Base-by-base conservation (phyloP, 2,888 invertebrate species). In the Melanchra persicariae region DNA sequence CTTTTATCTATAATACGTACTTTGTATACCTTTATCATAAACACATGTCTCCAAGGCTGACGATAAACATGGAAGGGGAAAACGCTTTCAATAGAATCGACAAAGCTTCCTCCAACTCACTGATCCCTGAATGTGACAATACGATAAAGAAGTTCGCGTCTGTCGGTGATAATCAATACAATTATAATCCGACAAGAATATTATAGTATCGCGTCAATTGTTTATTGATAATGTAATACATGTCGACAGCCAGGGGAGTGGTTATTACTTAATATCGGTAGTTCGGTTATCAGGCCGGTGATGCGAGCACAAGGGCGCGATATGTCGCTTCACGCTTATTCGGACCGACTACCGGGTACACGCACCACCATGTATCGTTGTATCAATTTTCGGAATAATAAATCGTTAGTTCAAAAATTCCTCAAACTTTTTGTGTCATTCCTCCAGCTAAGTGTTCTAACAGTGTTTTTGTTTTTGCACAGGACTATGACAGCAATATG, bases 401-500 rank as follows among this genome's bases (percentile, higher is more conserved):
- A 95, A 91, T 91, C 95, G 95, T 95, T 85, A 93, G 95, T 94
- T 59, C 60, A 19, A 57, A 22, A 58, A 49, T 58, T 30, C 17
- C 49, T 34, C 24, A 22, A 52, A 54, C 17, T 64, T 63, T 52
- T 59, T 45, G 45, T 26, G 45, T 26, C 8, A 34, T 52, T 52
- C 51, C 22, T 60, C 63, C 9, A 51, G 22, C 15, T 51, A 45
- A 71, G 62, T 55, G 9, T 58, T 59, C 70, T 77, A 83, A 87
- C 82, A 58, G 55, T 79, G 63, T n/a, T 74, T 87, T 92, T 87
- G 83, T 94, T 84, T 91, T 92, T 85, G 61, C 47, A 83, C 97
- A 98, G 98, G 97, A 98, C 98, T 93, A 98, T 98, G 98, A 98
- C 98, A 91, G 98, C 98, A 93, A 98, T 98, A 96, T 99, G 99